Conservation (phyloP, 2,113 vertebrate species). For the Callionymus lyra region DNA sequence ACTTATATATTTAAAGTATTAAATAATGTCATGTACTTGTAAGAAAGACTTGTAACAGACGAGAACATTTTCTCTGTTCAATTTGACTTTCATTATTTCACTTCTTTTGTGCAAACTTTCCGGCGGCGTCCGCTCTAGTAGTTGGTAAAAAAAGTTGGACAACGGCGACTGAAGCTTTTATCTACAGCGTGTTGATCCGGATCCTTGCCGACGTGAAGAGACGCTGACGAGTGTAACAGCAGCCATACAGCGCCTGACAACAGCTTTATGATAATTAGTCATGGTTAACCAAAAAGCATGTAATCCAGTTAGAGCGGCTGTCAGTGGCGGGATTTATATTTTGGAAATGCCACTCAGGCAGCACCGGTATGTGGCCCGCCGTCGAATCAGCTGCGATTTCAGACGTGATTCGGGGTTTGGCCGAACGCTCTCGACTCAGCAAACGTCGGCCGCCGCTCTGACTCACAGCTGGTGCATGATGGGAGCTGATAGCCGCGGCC, state of each 20-base stretch:
- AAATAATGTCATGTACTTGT: no score
- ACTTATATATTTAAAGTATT: no score
- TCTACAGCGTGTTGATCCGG: no score
- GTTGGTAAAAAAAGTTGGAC: no score
- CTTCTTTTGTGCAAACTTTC: no score
- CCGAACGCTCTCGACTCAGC: no score
- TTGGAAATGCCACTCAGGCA: no score
- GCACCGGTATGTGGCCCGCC: not conserved
- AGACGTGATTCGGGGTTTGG: not conserved
- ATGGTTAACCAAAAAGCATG: slow-evolving; percentile 32
- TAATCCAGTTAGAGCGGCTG: slow-evolving; percentile 4
- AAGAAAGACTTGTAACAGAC: no score
- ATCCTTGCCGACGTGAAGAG: not conserved
- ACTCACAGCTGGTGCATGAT: slow-evolving; percentile 19
- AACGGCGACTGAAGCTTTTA: no score
- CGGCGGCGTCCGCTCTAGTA: no score
- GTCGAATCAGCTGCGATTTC: not conserved
- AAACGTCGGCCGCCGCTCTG: not conserved
- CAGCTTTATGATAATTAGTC: slow-evolving; percentile 43
- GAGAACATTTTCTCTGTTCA: no score
- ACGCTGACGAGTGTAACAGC: slow-evolving; percentile 18
- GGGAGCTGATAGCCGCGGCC: slow-evolving; percentile 35
- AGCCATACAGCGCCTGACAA: slow-evolving; percentile 37
- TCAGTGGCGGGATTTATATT: not conserved
- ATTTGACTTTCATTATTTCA: no score